These are phyloP conservation scores for Spizaetus ornatus DNA, from an alignment of 2,113 vertebrate species.

Conservation along the genomic window DNA sequence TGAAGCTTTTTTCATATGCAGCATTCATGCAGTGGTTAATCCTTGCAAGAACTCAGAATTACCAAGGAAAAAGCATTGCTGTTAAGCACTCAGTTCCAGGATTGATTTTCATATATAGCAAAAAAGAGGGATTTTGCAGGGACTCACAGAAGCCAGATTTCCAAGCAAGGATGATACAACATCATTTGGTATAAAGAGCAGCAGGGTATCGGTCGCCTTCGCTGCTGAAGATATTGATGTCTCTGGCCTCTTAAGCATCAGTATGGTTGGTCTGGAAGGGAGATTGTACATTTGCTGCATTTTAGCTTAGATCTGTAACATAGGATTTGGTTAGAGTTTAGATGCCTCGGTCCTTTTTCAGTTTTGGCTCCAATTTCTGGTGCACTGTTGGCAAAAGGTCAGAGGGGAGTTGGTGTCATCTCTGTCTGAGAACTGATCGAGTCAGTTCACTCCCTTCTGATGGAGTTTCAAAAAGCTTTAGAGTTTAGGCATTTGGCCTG, in stretches of 20 bases:
- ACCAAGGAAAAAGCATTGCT: not conserved
- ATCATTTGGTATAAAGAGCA: not conserved
- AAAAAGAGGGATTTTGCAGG: not conserved
- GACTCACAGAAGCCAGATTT: not conserved
- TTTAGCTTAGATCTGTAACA: not conserved
- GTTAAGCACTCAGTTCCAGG: not conserved
- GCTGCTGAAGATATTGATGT: not conserved
- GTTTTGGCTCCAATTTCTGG: not conserved
- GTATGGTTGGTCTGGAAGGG: not conserved
- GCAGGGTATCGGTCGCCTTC: not conserved
- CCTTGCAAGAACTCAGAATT: not conserved
- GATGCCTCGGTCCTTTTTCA: accelerated
- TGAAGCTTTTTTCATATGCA: not conserved
- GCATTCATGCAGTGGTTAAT: not conserved
- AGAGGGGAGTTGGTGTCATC: not conserved
- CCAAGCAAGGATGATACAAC: not conserved
- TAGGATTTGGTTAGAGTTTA: not conserved
- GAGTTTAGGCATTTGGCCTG: not conserved
- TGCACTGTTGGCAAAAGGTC: not conserved
- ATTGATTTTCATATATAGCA: not conserved
- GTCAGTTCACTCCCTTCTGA: not conserved
- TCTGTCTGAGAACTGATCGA: not conserved
- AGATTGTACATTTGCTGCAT: not conserved
- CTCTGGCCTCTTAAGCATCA: not conserved
- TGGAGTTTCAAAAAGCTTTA: not conserved